Evolutionary conservation across 2,888 invertebrate genomes (phyloP).

Genomic region (Zootermopsis nevadensis): DNA sequence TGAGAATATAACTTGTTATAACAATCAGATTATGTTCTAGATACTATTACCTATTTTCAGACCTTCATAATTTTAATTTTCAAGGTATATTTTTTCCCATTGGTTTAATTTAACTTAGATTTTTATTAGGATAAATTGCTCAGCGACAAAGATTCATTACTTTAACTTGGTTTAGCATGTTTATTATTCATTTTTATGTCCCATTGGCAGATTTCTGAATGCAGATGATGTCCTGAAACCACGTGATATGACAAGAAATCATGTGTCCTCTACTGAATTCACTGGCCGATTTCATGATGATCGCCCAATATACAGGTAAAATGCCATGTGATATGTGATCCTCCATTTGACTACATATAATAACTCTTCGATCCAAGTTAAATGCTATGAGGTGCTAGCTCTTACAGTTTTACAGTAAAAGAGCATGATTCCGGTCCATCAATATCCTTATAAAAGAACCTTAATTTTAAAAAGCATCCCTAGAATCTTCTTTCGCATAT

Average conservation of each 20-base stretch:
- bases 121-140: neutral
- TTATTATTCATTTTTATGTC: neutral
- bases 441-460: no score
- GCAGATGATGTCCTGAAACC: conserved; percentile 62
- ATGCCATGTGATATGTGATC: neutral
- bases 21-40: neutral
- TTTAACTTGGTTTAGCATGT: conserved; percentile 2
- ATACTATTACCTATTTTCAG: neutral
- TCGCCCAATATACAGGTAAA: conserved; percentile 37
- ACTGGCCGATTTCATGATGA: conserved; percentile 44
- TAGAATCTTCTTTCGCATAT: no score
- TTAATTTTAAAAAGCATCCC: no score
- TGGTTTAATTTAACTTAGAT: neutral
- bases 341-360: no score
- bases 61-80: neutral
- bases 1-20: neutral
- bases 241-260: conserved; percentile 64
- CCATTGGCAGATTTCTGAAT: conserved; percentile 60
- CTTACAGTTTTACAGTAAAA: no score
- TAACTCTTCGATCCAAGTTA: no score
- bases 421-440: no score
- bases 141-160: neutral
- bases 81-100: neutral
- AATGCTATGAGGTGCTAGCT: no score
- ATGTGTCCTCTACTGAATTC: conserved; percentile 63